Evolutionary conservation across 1,140 invertebrate species (phyloP), one percentile per base, ranked within the genome.

Genomic region (Brachionus calyciflorus): DNA sequence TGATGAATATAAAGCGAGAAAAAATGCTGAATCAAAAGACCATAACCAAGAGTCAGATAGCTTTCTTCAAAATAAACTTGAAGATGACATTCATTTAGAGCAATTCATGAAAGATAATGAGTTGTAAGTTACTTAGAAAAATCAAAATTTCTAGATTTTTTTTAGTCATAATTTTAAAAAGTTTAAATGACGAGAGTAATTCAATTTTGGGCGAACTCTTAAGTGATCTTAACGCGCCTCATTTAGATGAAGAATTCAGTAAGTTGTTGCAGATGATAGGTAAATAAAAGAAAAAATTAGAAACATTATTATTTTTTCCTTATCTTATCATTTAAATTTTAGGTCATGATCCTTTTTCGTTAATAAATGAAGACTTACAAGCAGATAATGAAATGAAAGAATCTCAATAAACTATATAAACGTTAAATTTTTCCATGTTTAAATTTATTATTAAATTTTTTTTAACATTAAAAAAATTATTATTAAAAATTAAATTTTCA

Each of bases 181-280:
- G 69, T 30, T 28, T 73, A 1, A 73, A 73, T 41, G 69, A 73
- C 24, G 69, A 73, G 51, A 55, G 28, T 1, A 51, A 49, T 51
- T 49, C 44, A 1, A 55, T 55, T 21, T 30, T 73, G n/a, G 69
- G 40, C 9, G 69, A 73, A 28, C n/a, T 73, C 17, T 55, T 73
- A 19, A 73, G 28, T 7, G 69, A 73, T 41, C 14, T 73, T 12
- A 73, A 73, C 51, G 69, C 51, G 2, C 30, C 28, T 51, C 69
- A 73, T 51, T 73, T 73, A 30, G 69, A 73, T 55, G 69, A 73
- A 51, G 69, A 73, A 33, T 10, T 73, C 33, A 73, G 30, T 28
- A 73, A 73, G 33, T 46, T 73, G 14, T 51, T 73, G 10, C 46
- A 49, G 40, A 73, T 73, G 33, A 73, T 73, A 49, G 69, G 69